Base-by-base conservation (phyloP, 1,140 invertebrate genomes). In the Wasmannia auropunctata region DNA sequence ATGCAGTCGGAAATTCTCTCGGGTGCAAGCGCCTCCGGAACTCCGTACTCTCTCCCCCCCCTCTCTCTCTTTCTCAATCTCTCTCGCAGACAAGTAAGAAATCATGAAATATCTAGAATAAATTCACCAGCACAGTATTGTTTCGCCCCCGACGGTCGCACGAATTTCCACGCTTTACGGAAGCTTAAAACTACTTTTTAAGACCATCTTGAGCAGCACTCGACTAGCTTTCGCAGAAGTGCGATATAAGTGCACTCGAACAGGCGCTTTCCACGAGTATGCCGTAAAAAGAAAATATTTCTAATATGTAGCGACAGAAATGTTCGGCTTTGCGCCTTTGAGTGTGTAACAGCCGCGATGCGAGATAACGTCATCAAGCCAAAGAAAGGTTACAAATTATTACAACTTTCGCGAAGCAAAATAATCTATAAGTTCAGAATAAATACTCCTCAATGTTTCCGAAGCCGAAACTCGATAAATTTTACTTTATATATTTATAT, bases 21-120 rank as follows among this genome's bases (percentile, higher is more conserved):
- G 60, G 7, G 56, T 60, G n/a, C 7, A 22, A n/a, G 5, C 31
- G 31, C 43, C 25, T n/a, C 28, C 25, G 37, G 14, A 46, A 34
- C 8, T 40, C n/a, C n/a, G n/a, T n/a, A n/a, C n/a, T n/a, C n/a
- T n/a, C n/a, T n/a, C n/a, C n/a, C n/a, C n/a, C n/a, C n/a, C n/a
- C n/a, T n/a, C n/a, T n/a, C n/a, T n/a, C n/a, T n/a, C n/a, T n/a
- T n/a, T n/a, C n/a, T n/a, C 49, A 28, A 56, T n/a, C 34, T 40
- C 28, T 51, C n/a, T 31, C n/a, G 51, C 67, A 70, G 51, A 74
- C 37, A 74, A 83, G 54, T 10, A 46, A 51, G 67, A 74, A 74
- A 81, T 81, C 49, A 72, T 37, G 37, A 58, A 58, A 83, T 83
- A 83, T 83, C 79, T 16, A 7, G 65, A 58, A 83, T 46, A 74